Conservation (phyloP, 2,888 invertebrate species). For the Xestia ashworthii region DNA sequence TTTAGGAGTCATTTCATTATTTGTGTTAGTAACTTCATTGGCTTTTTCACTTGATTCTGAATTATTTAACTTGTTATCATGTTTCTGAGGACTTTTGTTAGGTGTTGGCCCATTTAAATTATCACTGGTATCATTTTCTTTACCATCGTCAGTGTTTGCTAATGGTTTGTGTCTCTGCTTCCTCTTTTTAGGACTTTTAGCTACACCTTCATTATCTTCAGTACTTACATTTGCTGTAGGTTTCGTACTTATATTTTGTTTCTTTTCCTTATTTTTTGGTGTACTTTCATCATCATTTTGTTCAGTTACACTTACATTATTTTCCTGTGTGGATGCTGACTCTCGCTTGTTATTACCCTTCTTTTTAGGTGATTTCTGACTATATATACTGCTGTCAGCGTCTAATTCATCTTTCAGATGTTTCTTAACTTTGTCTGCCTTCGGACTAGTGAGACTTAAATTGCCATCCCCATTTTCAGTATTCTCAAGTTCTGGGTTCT, state of each 20-base stretch:
- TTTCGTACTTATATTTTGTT: constrained; percentile 39
- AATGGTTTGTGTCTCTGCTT: constrained; percentile 61
- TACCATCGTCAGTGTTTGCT: constrained; percentile 22
- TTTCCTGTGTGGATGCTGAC: constrained; percentile 46
- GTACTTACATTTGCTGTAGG: constrained; percentile 14
- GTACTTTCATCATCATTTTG: constrained; percentile 70
- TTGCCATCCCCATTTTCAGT: constrained; percentile 75
- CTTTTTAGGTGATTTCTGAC: constrained; percentile 57
- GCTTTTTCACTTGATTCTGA: constrained; percentile 25
- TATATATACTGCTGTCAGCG: constrained; percentile 59
- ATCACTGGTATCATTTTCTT: constrained; percentile 40
- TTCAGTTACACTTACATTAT: constrained; percentile 47
- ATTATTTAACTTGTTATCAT: constrained; percentile 51
- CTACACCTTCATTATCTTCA: constrained; percentile 14
- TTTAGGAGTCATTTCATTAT: constrained; percentile 54
- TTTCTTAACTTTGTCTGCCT: constrained; percentile 86
- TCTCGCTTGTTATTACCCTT: constrained; percentile 58
- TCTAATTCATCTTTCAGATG: constrained; percentile 82
- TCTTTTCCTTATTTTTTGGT: constrained; percentile 78
- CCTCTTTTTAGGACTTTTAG: constrained; percentile 64
- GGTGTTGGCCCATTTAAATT: constrained; percentile 6
- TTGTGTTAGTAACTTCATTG: constrained; percentile 11
- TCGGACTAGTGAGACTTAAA: constrained; percentile 73
- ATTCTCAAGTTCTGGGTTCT: constrained; percentile 81
- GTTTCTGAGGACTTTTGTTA: constrained; percentile 40